These are phyloP conservation scores for Anas platyrhynchos DNA, from an alignment of 2,113 vertebrate genomes.

Conservation along the genomic window DNA sequence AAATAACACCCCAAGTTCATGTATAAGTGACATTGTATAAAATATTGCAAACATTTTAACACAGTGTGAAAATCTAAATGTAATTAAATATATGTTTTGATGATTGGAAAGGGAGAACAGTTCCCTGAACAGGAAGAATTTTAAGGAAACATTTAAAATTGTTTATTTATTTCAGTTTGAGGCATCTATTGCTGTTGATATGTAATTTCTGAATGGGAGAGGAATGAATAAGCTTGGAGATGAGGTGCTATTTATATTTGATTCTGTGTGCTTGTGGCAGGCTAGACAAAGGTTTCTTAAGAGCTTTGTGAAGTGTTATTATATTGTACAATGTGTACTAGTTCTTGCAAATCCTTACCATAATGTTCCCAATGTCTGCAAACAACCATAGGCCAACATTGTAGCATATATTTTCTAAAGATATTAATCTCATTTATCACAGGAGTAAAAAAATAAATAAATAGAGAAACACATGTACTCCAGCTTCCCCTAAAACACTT, in stretches of 20 bases:
- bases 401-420: neutral
- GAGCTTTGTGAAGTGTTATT: neutral
- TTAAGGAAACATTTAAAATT: neutral
- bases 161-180: neutral
- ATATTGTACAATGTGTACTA: neutral
- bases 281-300: neutral
- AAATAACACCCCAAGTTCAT: neutral
- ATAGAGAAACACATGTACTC: neutral
- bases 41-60: neutral
- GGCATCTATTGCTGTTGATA: neutral
- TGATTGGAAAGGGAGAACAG: neutral
- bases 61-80: neutral
- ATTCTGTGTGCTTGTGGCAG: neutral
- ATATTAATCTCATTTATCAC: neutral
- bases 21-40: neutral
- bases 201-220: neutral
- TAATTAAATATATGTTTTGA: neutral
- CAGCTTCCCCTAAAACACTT: neutral
- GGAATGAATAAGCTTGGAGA: neutral
- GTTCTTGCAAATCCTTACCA: neutral
- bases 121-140: neutral
- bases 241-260: neutral
- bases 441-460: neutral
- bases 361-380: neutral
- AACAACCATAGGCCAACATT: neutral